Evolutionary conservation across 2,113 vertebrate genomes (phyloP).

Genomic region (Epinephelus moara): DNA sequence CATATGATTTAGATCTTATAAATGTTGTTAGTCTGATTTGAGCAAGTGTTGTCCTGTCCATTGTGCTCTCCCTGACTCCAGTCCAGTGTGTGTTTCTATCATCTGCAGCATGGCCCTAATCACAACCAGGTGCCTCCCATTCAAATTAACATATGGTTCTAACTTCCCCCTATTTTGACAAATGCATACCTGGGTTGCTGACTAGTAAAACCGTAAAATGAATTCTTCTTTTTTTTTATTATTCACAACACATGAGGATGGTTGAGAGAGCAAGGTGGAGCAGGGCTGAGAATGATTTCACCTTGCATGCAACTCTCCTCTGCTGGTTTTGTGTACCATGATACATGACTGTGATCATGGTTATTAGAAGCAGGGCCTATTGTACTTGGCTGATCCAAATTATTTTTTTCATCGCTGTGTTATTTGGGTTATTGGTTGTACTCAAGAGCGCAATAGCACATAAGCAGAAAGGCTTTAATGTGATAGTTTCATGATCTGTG

Average conservation of each 20-base stretch:
- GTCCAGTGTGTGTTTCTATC: constrained; percentile 65
- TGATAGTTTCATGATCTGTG: constrained; percentile 58
- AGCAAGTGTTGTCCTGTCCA: constrained; percentile 56
- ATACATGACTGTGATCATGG: constrained; percentile 46
- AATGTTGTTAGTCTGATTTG: constrained; percentile 58
- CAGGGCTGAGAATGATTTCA: constrained; percentile 78
- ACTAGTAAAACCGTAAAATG: constrained; percentile 78
- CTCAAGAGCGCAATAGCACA: constrained; percentile 34
- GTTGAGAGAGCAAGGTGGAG: constrained; percentile 57
- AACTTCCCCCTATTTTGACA: constrained; percentile 82
- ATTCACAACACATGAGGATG: constrained; percentile 75
- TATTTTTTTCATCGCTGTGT: constrained; percentile 10
- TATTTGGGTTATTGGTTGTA: constrained; percentile 49
- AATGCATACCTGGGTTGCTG: constrained; percentile 83
- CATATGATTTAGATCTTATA: constrained; percentile 47
- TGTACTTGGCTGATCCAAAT: constrained; percentile 39
- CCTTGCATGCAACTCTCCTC: constrained; percentile 73
- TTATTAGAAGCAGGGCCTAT: constrained; percentile 61
- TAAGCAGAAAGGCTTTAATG: constrained; percentile 30
- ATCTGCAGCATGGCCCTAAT: constrained; percentile 81
- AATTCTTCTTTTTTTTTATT: constrained; percentile 72
- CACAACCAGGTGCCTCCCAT: constrained; percentile 82
- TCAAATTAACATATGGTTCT: constrained; percentile 88
- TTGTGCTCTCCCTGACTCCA: constrained; percentile 36
- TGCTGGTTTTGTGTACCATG: constrained; percentile 26